Conservation (phyloP, 2,888 invertebrate genomes). For the Pterobdella sp. region DNA sequence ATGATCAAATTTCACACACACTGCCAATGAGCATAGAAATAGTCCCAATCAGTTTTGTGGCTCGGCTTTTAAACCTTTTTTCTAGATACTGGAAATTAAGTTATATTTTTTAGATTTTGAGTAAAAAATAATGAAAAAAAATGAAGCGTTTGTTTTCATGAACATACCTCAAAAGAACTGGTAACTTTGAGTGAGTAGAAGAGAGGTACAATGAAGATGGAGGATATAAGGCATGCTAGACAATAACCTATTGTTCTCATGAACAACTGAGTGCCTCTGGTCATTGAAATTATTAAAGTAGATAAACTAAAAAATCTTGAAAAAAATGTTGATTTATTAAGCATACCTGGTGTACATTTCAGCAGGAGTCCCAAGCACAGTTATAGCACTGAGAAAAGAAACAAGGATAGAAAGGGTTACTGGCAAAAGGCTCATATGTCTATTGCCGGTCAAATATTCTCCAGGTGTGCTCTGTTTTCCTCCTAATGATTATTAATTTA, state of each 20-base stretch:
- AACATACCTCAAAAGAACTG: conserved; percentile 37
- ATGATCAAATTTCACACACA: no score
- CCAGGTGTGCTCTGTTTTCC: conserved; percentile 36
- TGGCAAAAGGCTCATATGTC: conserved; percentile 35
- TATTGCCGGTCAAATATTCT: conserved; percentile 36
- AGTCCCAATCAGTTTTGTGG: conserved; percentile 42
- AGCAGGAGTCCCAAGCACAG: conserved; percentile 38
- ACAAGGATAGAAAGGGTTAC: conserved; percentile 38
- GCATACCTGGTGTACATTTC: conserved; percentile 37
- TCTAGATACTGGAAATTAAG: conserved; percentile 40
- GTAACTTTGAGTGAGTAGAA: conserved; percentile 37
- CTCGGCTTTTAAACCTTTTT: conserved; percentile 40
- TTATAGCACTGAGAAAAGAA: conserved; percentile 38
- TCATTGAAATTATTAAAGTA: background rate
- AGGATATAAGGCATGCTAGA: conserved; percentile 36
- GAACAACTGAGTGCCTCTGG: conserved; percentile 36
- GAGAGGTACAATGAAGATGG: conserved; percentile 37
- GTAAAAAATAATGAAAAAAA: background rate
- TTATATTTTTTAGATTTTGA: background rate
- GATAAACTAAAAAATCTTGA: background rate
- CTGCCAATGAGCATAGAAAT: conserved; percentile 41
- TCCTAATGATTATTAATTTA: conserved; percentile 7
- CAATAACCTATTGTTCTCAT: conserved; percentile 37
- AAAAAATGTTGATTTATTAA: background rate
- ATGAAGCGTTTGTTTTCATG: background rate